A percentile compares a stretch with the other conserved stretches of the same genome.
These are phyloP conservation scores for Porites lobata DNA, from an alignment of 92 coral and sea anemone species.

Conservation along the genomic window DNA sequence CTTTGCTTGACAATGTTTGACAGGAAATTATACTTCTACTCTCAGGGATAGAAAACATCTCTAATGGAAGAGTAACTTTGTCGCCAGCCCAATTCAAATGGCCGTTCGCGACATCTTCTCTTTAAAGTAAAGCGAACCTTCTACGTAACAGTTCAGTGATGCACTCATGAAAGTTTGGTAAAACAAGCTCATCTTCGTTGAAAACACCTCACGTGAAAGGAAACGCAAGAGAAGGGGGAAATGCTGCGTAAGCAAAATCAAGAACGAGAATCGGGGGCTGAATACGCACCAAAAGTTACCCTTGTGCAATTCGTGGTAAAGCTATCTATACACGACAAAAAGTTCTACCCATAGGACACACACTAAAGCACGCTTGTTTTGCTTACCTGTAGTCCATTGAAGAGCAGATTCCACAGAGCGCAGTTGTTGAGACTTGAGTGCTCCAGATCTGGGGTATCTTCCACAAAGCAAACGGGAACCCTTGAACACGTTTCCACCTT, in stretches of 20 bases:
- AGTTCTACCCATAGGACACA: neutral
- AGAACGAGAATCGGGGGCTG: too few species aligned
- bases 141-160: too few species aligned
- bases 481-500: conserved; percentile 27
- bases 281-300: too few species aligned
- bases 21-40: neutral
- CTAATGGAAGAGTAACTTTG: neutral
- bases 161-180: too few species aligned
- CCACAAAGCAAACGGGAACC: conserved; percentile 40
- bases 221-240: too few species aligned
- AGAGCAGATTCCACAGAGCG: conserved; percentile 26
- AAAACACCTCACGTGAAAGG: too few species aligned
- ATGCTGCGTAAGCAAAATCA: too few species aligned
- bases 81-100: neutral
- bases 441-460: conserved; percentile 39
- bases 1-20: neutral
- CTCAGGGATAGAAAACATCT: neutral
- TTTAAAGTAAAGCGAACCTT: too few species aligned
- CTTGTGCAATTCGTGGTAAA: too few species aligned
- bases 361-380: neutral
- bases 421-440: conserved; percentile 32
- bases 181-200: too few species aligned
- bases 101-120: too few species aligned
- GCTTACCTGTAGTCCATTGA: conserved; percentile 22
- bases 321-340: too few species aligned